Conservation (phyloP, 2,113 vertebrate species). For the Hucho hucho region DNA sequence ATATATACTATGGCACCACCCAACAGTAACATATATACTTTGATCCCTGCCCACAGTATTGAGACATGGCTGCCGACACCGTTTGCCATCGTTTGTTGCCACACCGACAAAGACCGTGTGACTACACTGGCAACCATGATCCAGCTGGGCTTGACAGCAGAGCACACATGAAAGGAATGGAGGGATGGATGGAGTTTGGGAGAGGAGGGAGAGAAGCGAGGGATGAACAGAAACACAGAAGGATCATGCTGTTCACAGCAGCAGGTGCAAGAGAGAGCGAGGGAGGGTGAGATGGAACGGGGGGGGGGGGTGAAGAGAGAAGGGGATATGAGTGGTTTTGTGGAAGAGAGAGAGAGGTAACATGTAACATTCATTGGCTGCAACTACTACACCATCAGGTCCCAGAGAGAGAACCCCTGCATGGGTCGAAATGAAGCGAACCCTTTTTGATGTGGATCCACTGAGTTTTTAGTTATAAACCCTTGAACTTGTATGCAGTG, state of each 20-base stretch:
- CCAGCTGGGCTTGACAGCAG: slow-evolving; percentile 70
- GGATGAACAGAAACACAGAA: slow-evolving; percentile 65
- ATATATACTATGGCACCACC: no score
- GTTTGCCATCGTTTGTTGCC: slow-evolving; percentile 32
- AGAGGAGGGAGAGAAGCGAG: slow-evolving; percentile 47
- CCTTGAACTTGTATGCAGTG: slow-evolving; percentile 24
- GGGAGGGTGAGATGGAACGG: slow-evolving; percentile 1
- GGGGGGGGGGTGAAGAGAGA: slow-evolving; percentile 4
- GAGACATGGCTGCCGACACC: no score
- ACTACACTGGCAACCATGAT: slow-evolving; percentile 57
- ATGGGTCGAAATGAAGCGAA: slow-evolving; percentile 41
- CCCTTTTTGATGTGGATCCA: slow-evolving; percentile 44
- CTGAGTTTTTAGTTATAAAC: slow-evolving; percentile 49
- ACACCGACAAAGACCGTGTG: slow-evolving; percentile 61
- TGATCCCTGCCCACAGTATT: no score
- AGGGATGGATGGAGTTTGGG: slow-evolving; percentile 52
- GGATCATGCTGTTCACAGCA: slow-evolving; percentile 74
- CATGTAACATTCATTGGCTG: slow-evolving; percentile 51
- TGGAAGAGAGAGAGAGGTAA: slow-evolving; percentile 34
- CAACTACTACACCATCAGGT: slow-evolving; percentile 31
- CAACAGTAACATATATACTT: no score
- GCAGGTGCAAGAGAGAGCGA: slow-evolving; percentile 65
- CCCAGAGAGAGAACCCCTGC: slow-evolving; percentile 37
- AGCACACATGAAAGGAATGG: slow-evolving; percentile 64
- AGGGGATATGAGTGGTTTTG: slow-evolving; percentile 19